Conservation (phyloP, 1,140 invertebrate genomes). For the Dinothrombium tinctorium region DNA sequence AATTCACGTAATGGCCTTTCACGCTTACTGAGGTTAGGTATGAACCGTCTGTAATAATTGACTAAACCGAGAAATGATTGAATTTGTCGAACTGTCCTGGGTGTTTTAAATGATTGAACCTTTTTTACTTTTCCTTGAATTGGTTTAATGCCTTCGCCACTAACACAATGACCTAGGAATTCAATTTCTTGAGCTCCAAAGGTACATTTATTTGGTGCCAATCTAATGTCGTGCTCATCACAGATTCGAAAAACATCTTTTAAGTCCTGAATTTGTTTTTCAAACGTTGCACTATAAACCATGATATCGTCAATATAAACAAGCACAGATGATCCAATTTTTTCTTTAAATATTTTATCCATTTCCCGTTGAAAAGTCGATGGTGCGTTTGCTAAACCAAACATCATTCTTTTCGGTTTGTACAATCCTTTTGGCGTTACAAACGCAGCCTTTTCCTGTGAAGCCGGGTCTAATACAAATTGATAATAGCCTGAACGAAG, state of each 20-base stretch:
- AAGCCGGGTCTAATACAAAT: conserved; percentile 15
- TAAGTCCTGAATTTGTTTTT: background rate
- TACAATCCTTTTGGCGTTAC: conserved; percentile 6
- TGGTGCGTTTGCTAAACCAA: conserved; percentile 22
- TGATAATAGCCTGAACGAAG: conserved; percentile 20
- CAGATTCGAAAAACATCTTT: conserved; percentile 8
- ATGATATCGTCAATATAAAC: conserved; percentile 21
- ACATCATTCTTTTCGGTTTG: conserved; percentile 18
- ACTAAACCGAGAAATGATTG: background rate
- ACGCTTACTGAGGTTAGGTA: background rate
- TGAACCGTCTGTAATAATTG: background rate
- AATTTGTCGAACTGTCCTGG: background rate
- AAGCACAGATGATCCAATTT: conserved; percentile 6
- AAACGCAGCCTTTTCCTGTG: conserved; percentile 15
- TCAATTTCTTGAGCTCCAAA: conserved; percentile 19
- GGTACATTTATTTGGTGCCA: conserved; percentile 19
- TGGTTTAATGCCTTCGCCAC: conserved; percentile 12
- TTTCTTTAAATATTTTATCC: background rate
- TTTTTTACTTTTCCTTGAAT: conserved; percentile 12
- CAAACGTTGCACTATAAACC: conserved; percentile 7
- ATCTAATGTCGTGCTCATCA: conserved; percentile 13
- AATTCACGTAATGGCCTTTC: background rate
- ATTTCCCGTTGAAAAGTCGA: conserved; percentile 21
- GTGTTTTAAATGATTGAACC: background rate
- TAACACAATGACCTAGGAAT: conserved; percentile 18